Conservation (phyloP, 2,113 vertebrate species). For the Edolisoma coerulescens region DNA sequence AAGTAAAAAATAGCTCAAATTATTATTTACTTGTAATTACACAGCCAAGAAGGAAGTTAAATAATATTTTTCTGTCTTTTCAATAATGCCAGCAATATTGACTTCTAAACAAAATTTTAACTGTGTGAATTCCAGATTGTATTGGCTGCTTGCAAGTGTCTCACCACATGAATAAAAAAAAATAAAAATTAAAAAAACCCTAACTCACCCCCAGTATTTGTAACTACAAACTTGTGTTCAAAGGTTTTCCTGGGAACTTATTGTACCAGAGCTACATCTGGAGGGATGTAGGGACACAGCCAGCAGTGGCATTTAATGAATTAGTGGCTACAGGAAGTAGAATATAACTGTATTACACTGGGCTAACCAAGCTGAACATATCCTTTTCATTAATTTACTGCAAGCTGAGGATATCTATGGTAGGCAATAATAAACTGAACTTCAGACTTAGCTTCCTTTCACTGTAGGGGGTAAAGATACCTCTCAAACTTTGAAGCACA, state of each 20-base stretch:
- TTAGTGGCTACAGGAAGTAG: neutral
- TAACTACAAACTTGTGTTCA: neutral
- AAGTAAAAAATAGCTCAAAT: neutral
- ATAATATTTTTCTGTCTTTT: neutral
- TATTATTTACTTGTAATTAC: neutral
- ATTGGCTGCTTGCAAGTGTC: neutral
- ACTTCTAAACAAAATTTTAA: neutral
- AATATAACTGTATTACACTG: neutral
- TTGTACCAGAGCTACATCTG: neutral
- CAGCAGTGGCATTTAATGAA: neutral
- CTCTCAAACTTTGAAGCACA: neutral
- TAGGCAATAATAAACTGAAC: neutral
- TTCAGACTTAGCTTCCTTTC: neutral
- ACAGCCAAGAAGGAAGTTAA: neutral
- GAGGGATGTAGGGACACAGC: neutral
- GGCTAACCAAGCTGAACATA: neutral
- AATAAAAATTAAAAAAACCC: accelerated
- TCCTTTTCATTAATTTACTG: neutral
- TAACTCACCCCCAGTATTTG: accelerated
- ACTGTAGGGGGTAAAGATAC: neutral
- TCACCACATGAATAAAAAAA: neutral
- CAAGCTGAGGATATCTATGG: neutral
- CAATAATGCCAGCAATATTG: neutral
- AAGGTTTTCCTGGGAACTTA: neutral
- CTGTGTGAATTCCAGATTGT: neutral